Evolutionary conservation across 2,888 invertebrate genomes (phyloP).

Genomic region (Metallyticus violacea): DNA sequence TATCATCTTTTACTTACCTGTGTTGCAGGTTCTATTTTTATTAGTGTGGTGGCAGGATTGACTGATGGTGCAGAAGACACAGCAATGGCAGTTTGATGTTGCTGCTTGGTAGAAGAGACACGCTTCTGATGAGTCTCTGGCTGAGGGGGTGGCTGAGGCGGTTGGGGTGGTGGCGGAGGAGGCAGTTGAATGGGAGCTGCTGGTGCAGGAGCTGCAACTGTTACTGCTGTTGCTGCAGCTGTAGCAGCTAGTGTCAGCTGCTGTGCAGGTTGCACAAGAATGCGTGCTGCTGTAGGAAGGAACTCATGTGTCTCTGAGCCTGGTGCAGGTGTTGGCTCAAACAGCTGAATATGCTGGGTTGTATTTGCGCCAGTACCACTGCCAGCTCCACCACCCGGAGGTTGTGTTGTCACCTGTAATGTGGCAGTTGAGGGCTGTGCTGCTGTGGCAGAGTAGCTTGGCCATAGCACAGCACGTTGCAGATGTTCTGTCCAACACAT

Average conservation of each 20-base stretch:
- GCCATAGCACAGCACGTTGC: slow-evolving; percentile 73
- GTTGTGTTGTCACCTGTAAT: slow-evolving; percentile 1
- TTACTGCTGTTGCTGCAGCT: not conserved
- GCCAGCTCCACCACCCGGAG: not conserved
- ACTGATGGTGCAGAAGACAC: not conserved
- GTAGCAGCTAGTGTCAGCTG: slow-evolving; percentile 41
- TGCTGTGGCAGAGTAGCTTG: slow-evolving; percentile 57
- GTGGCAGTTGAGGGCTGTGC: not conserved
- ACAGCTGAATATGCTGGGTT: slow-evolving; percentile 28
- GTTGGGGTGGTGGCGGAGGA: not conserved
- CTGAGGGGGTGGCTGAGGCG: not conserved
- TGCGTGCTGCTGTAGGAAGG: slow-evolving; percentile 61
- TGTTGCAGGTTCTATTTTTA: not conserved
- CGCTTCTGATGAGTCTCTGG: not conserved
- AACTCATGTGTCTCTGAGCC: slow-evolving; percentile 15
- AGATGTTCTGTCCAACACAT: slow-evolving; percentile 55
- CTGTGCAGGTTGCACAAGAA: slow-evolving; percentile 53
- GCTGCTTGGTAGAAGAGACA: not conserved
- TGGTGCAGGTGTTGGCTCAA: slow-evolving; percentile 9
- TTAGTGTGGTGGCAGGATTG: not conserved
- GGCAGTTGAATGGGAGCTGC: not conserved
- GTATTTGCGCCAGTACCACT: no score
- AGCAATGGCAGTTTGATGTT: not conserved
- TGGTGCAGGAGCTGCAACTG: slow-evolving; percentile 32
- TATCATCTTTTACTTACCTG: not conserved